Conservation (phyloP, 2,113 vertebrate species). For the Serinus canaria region DNA sequence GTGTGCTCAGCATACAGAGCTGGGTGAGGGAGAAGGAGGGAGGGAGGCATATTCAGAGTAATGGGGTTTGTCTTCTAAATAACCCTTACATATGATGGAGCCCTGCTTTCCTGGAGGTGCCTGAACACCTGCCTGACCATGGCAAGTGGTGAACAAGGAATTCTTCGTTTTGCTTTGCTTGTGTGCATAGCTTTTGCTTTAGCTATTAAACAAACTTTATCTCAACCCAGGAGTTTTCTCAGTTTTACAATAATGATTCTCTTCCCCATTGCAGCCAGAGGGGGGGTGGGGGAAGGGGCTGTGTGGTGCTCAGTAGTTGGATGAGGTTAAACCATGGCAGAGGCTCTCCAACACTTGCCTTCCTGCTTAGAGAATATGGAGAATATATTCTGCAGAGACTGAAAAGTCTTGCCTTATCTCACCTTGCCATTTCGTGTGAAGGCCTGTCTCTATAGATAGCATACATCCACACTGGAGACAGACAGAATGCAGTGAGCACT, state of each 20-base stretch:
- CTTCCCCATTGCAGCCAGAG: not conserved
- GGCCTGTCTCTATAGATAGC: not conserved
- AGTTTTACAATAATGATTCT: rapidly evolving
- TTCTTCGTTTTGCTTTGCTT: not conserved
- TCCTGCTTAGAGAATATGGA: not conserved
- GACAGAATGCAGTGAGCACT: not conserved
- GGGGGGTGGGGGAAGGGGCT: not conserved
- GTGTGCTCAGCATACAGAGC: not conserved
- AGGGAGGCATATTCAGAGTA: not conserved
- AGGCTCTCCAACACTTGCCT: not conserved
- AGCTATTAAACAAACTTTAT: not conserved
- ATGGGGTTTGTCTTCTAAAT: not conserved
- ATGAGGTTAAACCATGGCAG: not conserved
- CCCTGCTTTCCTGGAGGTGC: not conserved
- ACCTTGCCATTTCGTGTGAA: not conserved
- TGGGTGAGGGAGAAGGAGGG: not conserved
- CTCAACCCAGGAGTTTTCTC: not conserved
- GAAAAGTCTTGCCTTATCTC: not conserved
- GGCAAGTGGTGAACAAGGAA: not conserved
- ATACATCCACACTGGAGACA: not conserved
- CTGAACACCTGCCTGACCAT: not conserved
- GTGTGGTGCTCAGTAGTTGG: not conserved
- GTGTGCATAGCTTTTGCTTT: not conserved
- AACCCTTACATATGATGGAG: not conserved
- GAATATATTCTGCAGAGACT: not conserved